phyloP scores from a whole-genome alignment of 2,113 vertebrate genomes.

The Rhipidura dahli region DNA sequence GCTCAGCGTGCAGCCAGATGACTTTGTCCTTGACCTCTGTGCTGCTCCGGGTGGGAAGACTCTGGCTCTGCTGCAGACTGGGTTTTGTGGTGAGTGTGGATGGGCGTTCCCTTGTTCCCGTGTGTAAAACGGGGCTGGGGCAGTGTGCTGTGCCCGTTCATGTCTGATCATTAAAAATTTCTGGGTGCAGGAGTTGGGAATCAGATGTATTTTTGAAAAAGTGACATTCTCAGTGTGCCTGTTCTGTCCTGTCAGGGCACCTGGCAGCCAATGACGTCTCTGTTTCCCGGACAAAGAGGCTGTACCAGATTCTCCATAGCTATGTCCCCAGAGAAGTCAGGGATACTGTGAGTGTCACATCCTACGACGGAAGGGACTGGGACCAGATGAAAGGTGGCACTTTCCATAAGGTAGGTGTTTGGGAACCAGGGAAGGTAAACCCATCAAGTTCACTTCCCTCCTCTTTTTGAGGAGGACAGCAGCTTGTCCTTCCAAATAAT shows the following conservation, averaged over 20 bases:
- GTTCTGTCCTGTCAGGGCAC: constrained; percentile 67
- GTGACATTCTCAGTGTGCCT: background rate
- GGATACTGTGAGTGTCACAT: constrained; percentile 76
- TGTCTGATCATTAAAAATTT: background rate
- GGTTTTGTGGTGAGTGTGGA: constrained; percentile 77
- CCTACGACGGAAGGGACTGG: constrained; percentile 85
- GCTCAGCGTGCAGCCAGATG: constrained; percentile 76
- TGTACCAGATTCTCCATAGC: constrained; percentile 77
- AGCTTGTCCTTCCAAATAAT: background rate
- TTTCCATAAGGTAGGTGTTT: constrained; percentile 84
- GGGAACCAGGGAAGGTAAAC: background rate
- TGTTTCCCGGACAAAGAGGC: constrained; percentile 77
- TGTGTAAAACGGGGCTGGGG: background rate
- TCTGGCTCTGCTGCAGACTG: constrained; percentile 87
- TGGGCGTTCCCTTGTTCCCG: fast-evolving
- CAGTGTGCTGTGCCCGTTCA: fast-evolving
- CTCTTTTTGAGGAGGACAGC: background rate
- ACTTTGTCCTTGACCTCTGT: constrained; percentile 89
- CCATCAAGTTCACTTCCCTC: background rate
- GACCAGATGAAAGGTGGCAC: constrained; percentile 74
- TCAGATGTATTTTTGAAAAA: background rate
- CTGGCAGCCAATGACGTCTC: constrained; percentile 87
- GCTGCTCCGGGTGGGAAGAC: constrained; percentile 93
- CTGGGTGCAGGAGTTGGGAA: background rate
- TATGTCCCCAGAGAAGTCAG: constrained; percentile 80